Evolutionary conservation across 2,113 vertebrate genomes (phyloP), one percentile per base, ranked within the genome.

Genomic region (Dinomys branickii): DNA sequence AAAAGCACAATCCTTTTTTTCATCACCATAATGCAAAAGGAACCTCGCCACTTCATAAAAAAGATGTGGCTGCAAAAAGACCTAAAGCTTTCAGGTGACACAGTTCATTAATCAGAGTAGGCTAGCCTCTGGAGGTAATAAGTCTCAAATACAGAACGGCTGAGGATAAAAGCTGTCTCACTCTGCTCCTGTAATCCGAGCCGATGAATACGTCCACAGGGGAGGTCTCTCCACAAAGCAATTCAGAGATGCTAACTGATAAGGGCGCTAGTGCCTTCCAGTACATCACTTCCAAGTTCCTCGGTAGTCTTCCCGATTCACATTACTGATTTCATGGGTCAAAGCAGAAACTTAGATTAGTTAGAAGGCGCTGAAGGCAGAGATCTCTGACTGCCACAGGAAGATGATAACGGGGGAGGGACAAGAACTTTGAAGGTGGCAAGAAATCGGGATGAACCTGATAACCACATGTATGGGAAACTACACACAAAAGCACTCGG

Each of bases 381-480:
- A 38, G 41, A 13, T 88, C 0, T 44, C 35, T 56, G 41, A 10
- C 52, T 56, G 54, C 1, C 5, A 3, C 8, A 22, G 56, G 22
- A 67, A 33, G 30, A 90, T 85, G 41, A 35, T 19, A 38, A 67
- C 17, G 11, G 47, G 2, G 1, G 0, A 19, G 54, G 2, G 0
- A 0, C 19, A 85, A 2, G 7, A 65, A 93, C 1, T 52, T 87
- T 59, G 71, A 67, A 30, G 14, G 1, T 38, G 17, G 4, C 38
- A 80, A 56, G 47, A 52, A 85, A 85, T 81, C 1, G 13, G 13
- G 22, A 50, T 50, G 20, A 56, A 75, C 77, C 0, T 26, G 0
- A 7, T 0, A 2, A 77, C 7, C 20, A 41, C 0, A 7, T 33
- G 24, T 0, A 69, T 69, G n/a, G 85, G 12, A 7, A 7, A 1